A percentile compares a stretch with the other conserved stretches of the same genome.
Evolutionary conservation across 2,888 invertebrate species (phyloP).

Genomic region (Dromius quadrimaculatus): DNA sequence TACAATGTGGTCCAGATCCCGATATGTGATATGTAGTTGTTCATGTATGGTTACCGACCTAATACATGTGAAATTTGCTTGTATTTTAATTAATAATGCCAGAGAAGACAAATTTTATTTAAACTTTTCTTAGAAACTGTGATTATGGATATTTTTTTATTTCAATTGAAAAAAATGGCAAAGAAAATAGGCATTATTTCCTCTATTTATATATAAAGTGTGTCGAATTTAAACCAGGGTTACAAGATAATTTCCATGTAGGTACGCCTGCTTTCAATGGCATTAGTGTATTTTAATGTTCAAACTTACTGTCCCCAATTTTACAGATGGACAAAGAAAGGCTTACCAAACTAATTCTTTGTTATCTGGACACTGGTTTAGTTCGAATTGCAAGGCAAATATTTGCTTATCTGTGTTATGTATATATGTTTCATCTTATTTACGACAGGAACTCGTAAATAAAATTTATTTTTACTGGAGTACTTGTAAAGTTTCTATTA

Average conservation of each 20-base stretch:
- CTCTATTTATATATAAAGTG: constrained; percentile 29
- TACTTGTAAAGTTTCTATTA: constrained; percentile 41
- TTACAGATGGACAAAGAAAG: constrained; percentile 30
- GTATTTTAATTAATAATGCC: constrained; percentile 20
- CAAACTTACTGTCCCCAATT: constrained; percentile 20
- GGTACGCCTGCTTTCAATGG: constrained; percentile 19
- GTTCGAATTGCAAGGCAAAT: constrained; percentile 38
- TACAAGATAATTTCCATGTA: constrained; percentile 30
- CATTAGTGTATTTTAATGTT: constrained; percentile 25
- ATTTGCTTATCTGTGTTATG: constrained; percentile 45
- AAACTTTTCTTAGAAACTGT: not conserved
- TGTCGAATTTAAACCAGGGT: constrained; percentile 32
- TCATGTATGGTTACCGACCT: constrained; percentile 16
- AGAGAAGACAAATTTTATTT: constrained; percentile 2
- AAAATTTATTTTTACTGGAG: constrained; percentile 40
- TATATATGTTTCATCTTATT: constrained; percentile 44
- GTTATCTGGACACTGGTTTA: constrained; percentile 36
- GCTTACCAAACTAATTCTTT: constrained; percentile 21
- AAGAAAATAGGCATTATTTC: constrained; percentile 21
- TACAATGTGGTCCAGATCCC: constrained; percentile 13
- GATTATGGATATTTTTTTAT: not conserved
- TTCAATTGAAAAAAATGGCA: not conserved
- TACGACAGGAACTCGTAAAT: constrained; percentile 39
- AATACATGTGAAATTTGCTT: constrained; percentile 12
- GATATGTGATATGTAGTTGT: constrained; percentile 10